These are phyloP conservation scores for Pseudolaguvia tuberculata DNA, from an alignment of 2,113 vertebrate species.

Conservation along the genomic window DNA sequence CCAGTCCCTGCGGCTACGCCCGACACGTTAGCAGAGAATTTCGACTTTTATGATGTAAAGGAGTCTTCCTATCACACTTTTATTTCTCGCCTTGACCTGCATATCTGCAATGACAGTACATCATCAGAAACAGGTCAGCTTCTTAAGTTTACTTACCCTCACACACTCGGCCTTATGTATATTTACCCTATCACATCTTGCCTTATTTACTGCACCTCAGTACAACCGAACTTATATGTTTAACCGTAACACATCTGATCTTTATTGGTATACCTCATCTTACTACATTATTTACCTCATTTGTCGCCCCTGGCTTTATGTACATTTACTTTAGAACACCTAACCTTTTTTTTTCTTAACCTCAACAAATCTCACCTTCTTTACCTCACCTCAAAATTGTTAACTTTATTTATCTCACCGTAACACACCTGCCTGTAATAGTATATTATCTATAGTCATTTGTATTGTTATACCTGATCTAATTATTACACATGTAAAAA, in stretches of 20 bases:
- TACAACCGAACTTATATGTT: not conserved
- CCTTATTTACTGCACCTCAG: not conserved
- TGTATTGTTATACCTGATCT: not conserved
- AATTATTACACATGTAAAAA: not conserved
- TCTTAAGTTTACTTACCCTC: not conserved
- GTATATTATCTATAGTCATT: too few relatives aligned
- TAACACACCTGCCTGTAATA: not conserved
- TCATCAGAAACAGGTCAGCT: slow-evolving; percentile 74
- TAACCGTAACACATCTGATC: not conserved
- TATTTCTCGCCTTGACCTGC: slow-evolving; percentile 92
- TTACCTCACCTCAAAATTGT: not conserved
- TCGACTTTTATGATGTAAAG: slow-evolving; percentile 89
- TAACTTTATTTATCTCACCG: not conserved
- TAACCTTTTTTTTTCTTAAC: not conserved
- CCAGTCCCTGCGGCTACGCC: slow-evolving; percentile 63
- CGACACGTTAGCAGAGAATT: slow-evolving; percentile 84
- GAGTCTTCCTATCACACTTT: slow-evolving; percentile 96
- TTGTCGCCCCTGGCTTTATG: too few relatives aligned
- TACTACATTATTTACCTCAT: too few relatives aligned
- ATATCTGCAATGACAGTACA: slow-evolving; percentile 91
- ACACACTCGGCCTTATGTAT: not conserved
- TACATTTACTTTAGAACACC: not conserved
- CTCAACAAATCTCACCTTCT: not conserved
- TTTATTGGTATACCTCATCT: too few relatives aligned
- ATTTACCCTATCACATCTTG: not conserved